These are phyloP conservation scores for Brachionus rubens DNA, from an alignment of 1,140 invertebrate genomes.

Conservation along the genomic window DNA sequence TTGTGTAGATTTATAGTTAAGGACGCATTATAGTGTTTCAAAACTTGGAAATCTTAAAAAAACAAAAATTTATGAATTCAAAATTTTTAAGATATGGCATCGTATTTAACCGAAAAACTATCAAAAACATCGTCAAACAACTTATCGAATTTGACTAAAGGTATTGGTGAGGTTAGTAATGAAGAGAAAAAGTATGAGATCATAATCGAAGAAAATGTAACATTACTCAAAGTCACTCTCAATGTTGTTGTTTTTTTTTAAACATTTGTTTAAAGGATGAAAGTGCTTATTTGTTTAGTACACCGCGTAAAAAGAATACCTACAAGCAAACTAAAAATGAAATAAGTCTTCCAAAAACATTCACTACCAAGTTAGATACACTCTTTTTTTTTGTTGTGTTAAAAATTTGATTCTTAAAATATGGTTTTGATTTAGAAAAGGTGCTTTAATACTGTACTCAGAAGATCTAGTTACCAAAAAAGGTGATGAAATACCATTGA, in stretches of 20 bases:
- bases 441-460: constrained; percentile 11
- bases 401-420: too few species aligned
- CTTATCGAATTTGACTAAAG: constrained; percentile 17
- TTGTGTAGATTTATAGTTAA: not conserved
- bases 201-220: constrained; percentile 8
- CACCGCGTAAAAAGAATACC: not conserved
- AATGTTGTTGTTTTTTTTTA: not conserved
- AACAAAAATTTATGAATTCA: too few species aligned
- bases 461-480: constrained; percentile 3
- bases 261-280: not conserved
- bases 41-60: not conserved
- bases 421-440: not conserved
- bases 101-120: constrained; percentile 1
- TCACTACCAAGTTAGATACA: not conserved
- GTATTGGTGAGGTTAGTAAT: constrained; percentile 3
- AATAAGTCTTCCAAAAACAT: constrained; percentile 25
- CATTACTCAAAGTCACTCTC: not conserved
- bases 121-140: not conserved
- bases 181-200: constrained; percentile 33
- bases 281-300: not conserved
- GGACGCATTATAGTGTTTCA: too few species aligned
- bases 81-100: constrained; percentile 11
- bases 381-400: not conserved
- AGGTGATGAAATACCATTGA: not conserved
- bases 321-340: not conserved